These are phyloP conservation scores for Corynorhinus townsendii DNA, from an alignment of 2,113 vertebrate species.

Conservation along the genomic window DNA sequence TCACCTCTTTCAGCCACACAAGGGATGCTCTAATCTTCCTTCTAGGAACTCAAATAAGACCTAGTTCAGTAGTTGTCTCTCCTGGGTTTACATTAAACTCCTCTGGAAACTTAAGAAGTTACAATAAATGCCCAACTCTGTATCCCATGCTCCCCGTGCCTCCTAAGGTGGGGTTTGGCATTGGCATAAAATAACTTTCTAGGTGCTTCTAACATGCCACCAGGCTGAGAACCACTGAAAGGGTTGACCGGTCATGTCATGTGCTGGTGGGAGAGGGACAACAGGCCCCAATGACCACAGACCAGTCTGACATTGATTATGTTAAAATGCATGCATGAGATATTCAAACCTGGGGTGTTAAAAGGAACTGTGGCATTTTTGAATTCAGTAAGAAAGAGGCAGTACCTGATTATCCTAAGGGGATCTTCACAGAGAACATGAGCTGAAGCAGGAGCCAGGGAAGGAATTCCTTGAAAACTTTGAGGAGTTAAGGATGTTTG, in stretches of 20 bases:
- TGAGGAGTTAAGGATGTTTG: background rate
- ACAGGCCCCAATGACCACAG: background rate
- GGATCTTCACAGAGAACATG: background rate
- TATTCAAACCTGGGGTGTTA: background rate
- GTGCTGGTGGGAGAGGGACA: background rate
- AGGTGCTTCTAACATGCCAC: background rate
- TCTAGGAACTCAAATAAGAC: background rate
- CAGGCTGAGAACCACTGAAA: background rate
- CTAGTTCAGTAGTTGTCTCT: background rate
- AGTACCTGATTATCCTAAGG: background rate
- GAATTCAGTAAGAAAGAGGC: background rate
- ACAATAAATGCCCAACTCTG: background rate
- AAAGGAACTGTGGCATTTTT: background rate
- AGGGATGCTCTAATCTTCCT: background rate
- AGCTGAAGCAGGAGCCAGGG: background rate
- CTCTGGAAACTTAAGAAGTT: background rate
- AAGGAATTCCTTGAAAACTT: background rate
- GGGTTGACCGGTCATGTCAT: background rate
- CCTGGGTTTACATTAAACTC: background rate
- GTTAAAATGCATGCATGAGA: background rate
- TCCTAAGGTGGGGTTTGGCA: background rate
- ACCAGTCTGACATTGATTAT: background rate
- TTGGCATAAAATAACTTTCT: background rate
- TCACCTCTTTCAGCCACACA: background rate
- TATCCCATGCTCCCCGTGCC: no score